Base-by-base conservation (phyloP, 2,888 invertebrate genomes). In the Oscheius sp. region DNA sequence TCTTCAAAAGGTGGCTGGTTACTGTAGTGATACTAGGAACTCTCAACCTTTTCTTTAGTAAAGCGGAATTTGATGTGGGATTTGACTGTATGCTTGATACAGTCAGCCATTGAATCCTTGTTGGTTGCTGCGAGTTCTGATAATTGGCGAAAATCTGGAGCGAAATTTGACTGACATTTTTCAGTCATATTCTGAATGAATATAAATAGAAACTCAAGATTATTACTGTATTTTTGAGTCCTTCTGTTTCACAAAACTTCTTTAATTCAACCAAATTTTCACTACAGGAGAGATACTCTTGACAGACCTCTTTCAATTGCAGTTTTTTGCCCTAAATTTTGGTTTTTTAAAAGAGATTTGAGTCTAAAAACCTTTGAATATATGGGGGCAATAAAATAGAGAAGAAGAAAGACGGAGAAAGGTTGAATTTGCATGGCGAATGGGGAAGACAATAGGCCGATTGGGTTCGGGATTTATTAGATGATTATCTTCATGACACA, bases 391-490 rank as follows among this genome's bases (percentile, higher is more conserved):
- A 23, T n/a, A n/a, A 12, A 17, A 2, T 15, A 3, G 5, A 55
- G 33, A 34, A 55, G 20, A 17, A 55, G 6, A 33, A 55, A 8
- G 10, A 20, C 33, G 34, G 34, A 34, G 10, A n/a, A 5, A 34
- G 17, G 33, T 17, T 55, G 55, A 55, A 55, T 10, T 55, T 34
- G 55, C 55, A 55, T 55, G 17, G n/a, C 17, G 55, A 20, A 48
- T 29, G 31, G n/a, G 27, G n/a, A 31, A 55, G 55, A 55, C 34
- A 55, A 34, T n/a, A 34, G 55, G 55, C 17, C 55, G 55, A 55
- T 10, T 27, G 29, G 52, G 29, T 27, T n/a, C 15, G 15, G 29
- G n/a, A 25, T 27, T 12, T n/a, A 10, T 23, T n/a, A 29, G 52
- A 52, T 42, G 42, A 12, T 12, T 52, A 52, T 52, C 52, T 25